Conservation (phyloP, 1,140 invertebrate species). For the Drosophila sucinea region DNA sequence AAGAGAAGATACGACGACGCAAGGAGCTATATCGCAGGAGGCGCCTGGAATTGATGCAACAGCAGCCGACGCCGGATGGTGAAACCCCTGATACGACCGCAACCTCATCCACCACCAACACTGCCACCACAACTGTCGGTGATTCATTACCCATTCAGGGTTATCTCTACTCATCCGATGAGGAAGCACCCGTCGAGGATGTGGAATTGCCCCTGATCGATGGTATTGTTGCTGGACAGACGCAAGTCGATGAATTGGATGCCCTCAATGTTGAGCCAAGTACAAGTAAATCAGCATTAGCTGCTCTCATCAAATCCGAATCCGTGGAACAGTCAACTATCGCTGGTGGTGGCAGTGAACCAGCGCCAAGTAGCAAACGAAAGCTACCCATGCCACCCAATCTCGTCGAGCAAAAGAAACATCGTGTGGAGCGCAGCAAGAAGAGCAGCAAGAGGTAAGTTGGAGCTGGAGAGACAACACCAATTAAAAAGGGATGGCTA, state of each 20-base stretch:
- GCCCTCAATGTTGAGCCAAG: constrained; percentile 35
- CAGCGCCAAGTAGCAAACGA: constrained; percentile 25
- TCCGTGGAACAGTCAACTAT: neutral
- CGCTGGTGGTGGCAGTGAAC: neutral
- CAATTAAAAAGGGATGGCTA: neutral
- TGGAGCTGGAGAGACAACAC: neutral
- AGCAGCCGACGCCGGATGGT: constrained; percentile 59
- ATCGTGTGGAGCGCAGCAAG: constrained; percentile 39
- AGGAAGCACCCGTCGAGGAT: constrained; percentile 43
- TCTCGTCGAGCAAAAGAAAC: constrained; percentile 36
- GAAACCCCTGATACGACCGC: neutral
- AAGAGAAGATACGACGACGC: constrained; percentile 89
- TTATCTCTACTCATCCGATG: constrained; percentile 76
- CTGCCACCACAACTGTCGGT: neutral
- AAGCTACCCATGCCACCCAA: constrained; percentile 48
- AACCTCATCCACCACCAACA: too few relatives aligned
- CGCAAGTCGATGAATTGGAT: constrained; percentile 71
- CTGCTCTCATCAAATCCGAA: constrained; percentile 7
- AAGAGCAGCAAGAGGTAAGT: constrained; percentile 54
- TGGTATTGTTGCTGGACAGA: constrained; percentile 61
- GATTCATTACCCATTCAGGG: constrained; percentile 63
- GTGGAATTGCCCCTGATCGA: constrained; percentile 1
- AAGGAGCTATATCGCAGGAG: constrained; percentile 86
- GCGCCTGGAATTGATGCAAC: constrained; percentile 32
- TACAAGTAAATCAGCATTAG: constrained; percentile 42